Base-by-base conservation (phyloP, 2,888 invertebrate species). In the Hylaea fasciaria region DNA sequence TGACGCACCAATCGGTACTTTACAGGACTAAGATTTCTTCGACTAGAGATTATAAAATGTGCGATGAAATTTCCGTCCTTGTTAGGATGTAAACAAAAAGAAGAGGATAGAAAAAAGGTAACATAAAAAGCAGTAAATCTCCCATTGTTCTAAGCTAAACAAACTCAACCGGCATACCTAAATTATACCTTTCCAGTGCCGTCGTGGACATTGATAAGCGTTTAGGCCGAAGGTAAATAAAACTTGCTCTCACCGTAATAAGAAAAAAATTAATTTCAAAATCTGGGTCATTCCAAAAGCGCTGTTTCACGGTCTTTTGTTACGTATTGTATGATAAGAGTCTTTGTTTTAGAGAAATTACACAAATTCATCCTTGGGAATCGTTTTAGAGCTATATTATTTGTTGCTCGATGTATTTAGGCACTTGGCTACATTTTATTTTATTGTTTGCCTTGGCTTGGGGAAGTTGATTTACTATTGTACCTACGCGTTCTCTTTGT, bases 271-370 rank as follows among this genome's bases (percentile, higher is more conserved):
- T 75, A 22, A 81, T 76, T 77, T 77, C 61, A 70, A 79, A 80
- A 77, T 77, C 74, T 77, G 68, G 72, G 71, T 71, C 77, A 75
- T 66, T 62, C 63, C 69, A 71, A 69, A 70, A 69, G 66, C 66
- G 70, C 65, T 71, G 61, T 78, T 74, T 74, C 67, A 63, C 64
- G 63, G 71, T 57, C 78, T 72, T 78, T 81, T 81, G 78, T 82
- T 77, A 61, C 66, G 69, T 69, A 69, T 73, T 74, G 73, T 73
- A 69, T 72, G 78, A 77, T 78, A 81, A 80, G 75, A 70, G 72
- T 71, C 74, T 76, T 80, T 82, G 78, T 78, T 80, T 78, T 70
- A 75, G 71, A 70, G 71, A 71, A 74, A 72, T 74, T 75, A 74
- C 71, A 71, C 64, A 65, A 65, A 70, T 66, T 70, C 65, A 60